A percentile compares a stretch with the other conserved stretches of the same genome.
phyloP scores from a whole-genome alignment of 2,888 invertebrate species.

The Chloroclystis v-ata region DNA sequence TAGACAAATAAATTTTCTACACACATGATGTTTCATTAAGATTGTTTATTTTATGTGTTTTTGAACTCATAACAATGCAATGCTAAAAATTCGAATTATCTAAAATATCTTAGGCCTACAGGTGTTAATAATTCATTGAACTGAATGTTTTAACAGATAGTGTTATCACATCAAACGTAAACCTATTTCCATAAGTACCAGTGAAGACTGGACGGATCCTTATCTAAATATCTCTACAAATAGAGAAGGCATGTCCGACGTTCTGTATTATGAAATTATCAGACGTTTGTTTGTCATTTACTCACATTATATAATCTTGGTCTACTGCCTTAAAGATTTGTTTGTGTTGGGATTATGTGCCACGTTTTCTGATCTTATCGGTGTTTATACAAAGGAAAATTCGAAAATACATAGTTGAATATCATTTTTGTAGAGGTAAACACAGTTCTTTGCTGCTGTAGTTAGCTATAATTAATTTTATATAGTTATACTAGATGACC shows the following conservation, averaged over 20 bases:
- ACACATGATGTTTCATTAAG: too few species aligned
- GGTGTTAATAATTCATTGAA: background rate
- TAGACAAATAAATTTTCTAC: too few species aligned
- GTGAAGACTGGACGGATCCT: background rate
- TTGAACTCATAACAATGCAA: too few species aligned
- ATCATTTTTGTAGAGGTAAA: too few species aligned
- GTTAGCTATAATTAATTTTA: too few species aligned
- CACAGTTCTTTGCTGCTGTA: too few species aligned
- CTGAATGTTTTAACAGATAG: background rate
- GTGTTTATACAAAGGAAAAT: too few species aligned
- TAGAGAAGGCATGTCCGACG: conserved; percentile 7
- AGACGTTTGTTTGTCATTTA: background rate
- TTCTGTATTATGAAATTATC: background rate
- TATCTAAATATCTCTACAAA: background rate
- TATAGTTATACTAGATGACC: too few species aligned
- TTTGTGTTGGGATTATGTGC: conserved; percentile 8
- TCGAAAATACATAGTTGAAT: too few species aligned
- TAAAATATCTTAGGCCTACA: background rate
- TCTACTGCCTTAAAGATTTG: background rate
- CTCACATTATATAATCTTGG: conserved; percentile 1
- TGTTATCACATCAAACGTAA: background rate
- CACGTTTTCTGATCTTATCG: background rate
- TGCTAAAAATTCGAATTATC: background rate
- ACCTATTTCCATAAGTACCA: background rate
- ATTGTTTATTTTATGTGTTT: too few species aligned